Evolutionary conservation across 2,888 invertebrate genomes (phyloP).

Genomic region (Drosophila engyochracea): DNA sequence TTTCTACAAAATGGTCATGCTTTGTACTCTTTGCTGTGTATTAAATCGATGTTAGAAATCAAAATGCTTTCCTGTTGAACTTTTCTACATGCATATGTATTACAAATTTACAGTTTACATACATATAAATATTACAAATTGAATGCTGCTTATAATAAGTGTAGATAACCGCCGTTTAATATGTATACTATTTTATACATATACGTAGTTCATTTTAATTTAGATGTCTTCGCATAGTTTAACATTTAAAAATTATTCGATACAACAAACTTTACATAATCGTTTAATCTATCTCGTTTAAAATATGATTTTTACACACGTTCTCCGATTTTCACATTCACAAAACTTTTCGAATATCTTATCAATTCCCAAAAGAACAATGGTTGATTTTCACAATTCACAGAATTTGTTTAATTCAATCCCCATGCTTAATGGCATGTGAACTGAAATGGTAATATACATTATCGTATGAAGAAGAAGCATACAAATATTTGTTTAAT

Average conservation of each 20-base stretch:
- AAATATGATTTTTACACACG: constrained; percentile 3
- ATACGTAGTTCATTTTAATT: background rate
- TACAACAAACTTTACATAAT: constrained; percentile 6
- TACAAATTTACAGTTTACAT: constrained; percentile 20
- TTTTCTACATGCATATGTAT: constrained; percentile 12
- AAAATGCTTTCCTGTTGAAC: constrained; percentile 17
- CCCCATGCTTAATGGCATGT: constrained; percentile 2
- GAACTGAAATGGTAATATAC: constrained; percentile 1
- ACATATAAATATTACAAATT: constrained; percentile 14
- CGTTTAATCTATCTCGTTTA: constrained; percentile 4
- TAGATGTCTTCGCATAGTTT: constrained; percentile 7
- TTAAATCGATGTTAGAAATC: constrained; percentile 13
- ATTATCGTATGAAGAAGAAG: background rate
- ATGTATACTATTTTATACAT: constrained; percentile 9
- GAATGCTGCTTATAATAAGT: constrained; percentile 18
- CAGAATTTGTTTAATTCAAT: constrained; percentile 9
- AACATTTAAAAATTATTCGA: constrained; percentile 5
- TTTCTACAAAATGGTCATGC: constrained; percentile 15
- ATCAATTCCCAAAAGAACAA: background rate
- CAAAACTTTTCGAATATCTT: constrained; percentile 2
- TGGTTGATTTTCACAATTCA: constrained; percentile 13
- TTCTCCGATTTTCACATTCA: constrained; percentile 4
- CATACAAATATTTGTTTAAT: background rate
- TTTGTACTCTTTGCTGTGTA: constrained; percentile 1
- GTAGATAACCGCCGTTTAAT: constrained; percentile 7